A percentile compares a stretch with the other conserved stretches of the same genome.
These are phyloP conservation scores for Graphium colonna DNA, from an alignment of 2,888 invertebrate species.

Conservation along the genomic window DNA sequence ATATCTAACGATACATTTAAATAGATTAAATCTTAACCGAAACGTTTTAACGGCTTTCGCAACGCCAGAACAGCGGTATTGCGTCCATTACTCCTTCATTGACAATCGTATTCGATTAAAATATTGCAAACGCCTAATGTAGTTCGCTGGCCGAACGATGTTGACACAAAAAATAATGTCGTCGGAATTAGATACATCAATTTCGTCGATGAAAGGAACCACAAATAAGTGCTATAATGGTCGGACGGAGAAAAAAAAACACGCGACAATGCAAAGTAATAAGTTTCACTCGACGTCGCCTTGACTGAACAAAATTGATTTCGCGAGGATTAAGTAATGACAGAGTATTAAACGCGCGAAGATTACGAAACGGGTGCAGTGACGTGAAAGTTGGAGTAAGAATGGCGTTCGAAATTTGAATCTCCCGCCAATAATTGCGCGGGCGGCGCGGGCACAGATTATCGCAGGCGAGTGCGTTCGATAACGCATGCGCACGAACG, in stretches of 20 bases:
- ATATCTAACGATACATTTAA: constrained; percentile 29
- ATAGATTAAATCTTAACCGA: background rate
- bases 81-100: background rate
- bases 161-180: constrained; percentile 54
- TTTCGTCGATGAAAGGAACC: constrained; percentile 11
- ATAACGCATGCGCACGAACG: constrained; percentile 78
- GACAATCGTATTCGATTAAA: constrained; percentile 13
- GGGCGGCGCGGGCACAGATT: constrained; percentile 69
- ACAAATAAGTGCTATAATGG: constrained; percentile 25
- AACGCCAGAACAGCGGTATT: background rate
- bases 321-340: constrained; percentile 66
- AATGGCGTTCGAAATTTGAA: no score
- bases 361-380: constrained; percentile 44
- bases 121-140: constrained; percentile 19
- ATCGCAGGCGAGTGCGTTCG: constrained; percentile 78
- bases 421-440: constrained; percentile 57
- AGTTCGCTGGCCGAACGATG: constrained; percentile 42
- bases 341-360: constrained; percentile 37
- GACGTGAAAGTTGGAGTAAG: constrained; percentile 56
- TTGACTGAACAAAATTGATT: constrained; percentile 43
- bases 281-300: constrained; percentile 33
- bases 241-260: constrained; percentile 26
- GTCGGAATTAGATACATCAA: constrained; percentile 55
- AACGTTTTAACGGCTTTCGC: background rate
- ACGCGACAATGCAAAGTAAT: constrained; percentile 27